Conservation (phyloP, 2,888 invertebrate species). For the Cistogaster globosa region DNA sequence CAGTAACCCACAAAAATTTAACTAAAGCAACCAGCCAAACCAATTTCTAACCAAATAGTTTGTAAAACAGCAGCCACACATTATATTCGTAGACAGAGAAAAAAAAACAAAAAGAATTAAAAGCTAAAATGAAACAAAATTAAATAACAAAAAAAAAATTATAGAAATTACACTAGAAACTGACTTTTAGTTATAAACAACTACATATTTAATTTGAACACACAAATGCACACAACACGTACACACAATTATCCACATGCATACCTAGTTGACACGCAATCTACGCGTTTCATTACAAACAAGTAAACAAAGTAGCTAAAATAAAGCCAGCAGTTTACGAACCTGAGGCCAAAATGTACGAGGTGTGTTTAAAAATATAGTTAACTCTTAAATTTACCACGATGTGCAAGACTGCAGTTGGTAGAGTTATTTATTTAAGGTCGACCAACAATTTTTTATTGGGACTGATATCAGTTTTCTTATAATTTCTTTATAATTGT, state of each 20-base stretch:
- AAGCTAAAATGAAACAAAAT: conserved; percentile 52
- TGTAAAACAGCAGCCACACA: conserved; percentile 68
- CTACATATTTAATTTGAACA: conserved; percentile 43
- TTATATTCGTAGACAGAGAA: neutral
- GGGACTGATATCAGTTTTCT: too few species aligned
- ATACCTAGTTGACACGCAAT: conserved; percentile 48
- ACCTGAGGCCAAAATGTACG: neutral
- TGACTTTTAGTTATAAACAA: conserved; percentile 35
- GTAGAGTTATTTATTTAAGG: too few species aligned
- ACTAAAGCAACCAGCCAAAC: conserved; percentile 65
- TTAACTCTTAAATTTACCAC: too few species aligned
- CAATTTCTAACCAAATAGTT: conserved; percentile 63
- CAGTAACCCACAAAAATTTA: conserved; percentile 41
- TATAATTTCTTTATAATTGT: too few species aligned
- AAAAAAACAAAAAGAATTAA: conserved; percentile 32
- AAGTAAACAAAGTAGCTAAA: conserved; percentile 16
- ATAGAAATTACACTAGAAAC: conserved; percentile 33
- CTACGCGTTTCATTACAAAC: conserved; percentile 25
- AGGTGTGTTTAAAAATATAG: too few species aligned
- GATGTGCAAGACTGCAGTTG: too few species aligned
- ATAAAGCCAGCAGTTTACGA: neutral
- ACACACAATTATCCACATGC: too few species aligned
- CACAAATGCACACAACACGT: neutral
- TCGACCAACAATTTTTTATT: too few species aligned
- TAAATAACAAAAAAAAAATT: conserved; percentile 48